Evolutionary conservation across 2,113 vertebrate species (phyloP), one percentile per base, ranked within the genome.

Genomic region (Pimephales promelas): DNA sequence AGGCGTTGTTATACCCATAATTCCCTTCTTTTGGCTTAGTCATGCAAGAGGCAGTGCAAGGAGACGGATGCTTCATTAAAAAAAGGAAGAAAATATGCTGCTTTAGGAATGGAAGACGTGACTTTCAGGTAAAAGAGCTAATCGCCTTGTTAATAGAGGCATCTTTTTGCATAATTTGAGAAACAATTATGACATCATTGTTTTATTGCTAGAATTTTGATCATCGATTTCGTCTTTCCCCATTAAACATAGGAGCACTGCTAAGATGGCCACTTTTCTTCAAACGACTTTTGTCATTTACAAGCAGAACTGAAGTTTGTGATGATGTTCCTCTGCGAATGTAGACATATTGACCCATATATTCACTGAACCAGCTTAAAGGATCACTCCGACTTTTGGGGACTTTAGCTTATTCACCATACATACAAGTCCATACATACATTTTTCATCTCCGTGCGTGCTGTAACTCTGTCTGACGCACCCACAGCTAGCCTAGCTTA

Each of bases 1-100:
- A 71, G 40, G 68, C 0, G 40, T 45, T 3, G n/a, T 22, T 71
- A 0, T 71, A 7, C 22, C 68, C 66, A 70, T 11, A 40, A 71
- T n/a, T 45, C 68, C 68, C 68, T 71, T 71, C 31, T 71, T 71
- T 71, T 24, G 40, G 68, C 68, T 71, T 71, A 71, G 68, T 71
- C 68, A 71, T 71, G 22, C 68, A 11, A 71, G 40, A 14, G 45
- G 45, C 40, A 24, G 40, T 24, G 40, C 68, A 45, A 71, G 40
- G 40, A 24, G 22, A 45, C n/a, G 1, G 40, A 45, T 43, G 5
- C 22, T 4, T 71, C 66, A n/a, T 13, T 24, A 11, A 71, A 43
- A 45, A 45, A 71, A 14, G 11, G 22, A 3, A 66, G 62, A 34
- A 66, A 66, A 9, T 9, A 66, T 20, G 18, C 9, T 10, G 9